Evolutionary conservation across 1,140 invertebrate species (phyloP).

Genomic region (Hyphantria cunea): DNA sequence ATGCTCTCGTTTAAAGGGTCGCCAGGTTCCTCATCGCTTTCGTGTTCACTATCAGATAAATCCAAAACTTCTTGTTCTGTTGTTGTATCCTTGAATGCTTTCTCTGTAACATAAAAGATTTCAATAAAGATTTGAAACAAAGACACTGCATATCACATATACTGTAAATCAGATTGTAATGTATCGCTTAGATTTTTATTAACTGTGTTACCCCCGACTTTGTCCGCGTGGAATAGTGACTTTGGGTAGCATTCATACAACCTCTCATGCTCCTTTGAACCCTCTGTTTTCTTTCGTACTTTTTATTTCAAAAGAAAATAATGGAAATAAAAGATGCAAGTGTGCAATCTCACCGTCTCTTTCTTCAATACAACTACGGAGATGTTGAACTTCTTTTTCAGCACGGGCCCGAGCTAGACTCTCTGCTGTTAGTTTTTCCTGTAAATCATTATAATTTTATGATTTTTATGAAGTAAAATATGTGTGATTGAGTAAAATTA

Average conservation of each 20-base stretch:
- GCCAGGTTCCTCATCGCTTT: conserved; percentile 46
- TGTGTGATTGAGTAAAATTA: no score
- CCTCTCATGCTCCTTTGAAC: no score
- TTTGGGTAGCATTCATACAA: no score
- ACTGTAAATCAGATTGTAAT: no score
- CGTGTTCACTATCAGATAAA: conserved; percentile 49
- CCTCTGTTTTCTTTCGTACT: no score
- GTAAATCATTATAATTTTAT: conserved; percentile 20
- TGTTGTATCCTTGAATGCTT: conserved; percentile 40
- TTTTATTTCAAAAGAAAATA: no score
- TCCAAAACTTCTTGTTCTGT: conserved; percentile 36
- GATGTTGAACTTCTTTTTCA: conserved; percentile 61
- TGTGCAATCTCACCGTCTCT: conserved; percentile 52
- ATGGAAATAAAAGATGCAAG: no score
- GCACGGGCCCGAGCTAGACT: conserved; percentile 49
- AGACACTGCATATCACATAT: no score
- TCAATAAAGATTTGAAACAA: background rate
- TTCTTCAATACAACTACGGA: conserved; percentile 63
- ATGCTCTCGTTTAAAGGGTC: conserved; percentile 58
- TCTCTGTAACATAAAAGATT: conserved; percentile 39
- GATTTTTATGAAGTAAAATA: no score
- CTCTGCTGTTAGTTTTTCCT: conserved; percentile 64
- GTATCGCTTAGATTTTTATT: no score
- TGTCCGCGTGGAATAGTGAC: no score
- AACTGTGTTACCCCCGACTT: no score